Conservation (phyloP, 2,888 invertebrate genomes). For the Tenthredo livida region DNA sequence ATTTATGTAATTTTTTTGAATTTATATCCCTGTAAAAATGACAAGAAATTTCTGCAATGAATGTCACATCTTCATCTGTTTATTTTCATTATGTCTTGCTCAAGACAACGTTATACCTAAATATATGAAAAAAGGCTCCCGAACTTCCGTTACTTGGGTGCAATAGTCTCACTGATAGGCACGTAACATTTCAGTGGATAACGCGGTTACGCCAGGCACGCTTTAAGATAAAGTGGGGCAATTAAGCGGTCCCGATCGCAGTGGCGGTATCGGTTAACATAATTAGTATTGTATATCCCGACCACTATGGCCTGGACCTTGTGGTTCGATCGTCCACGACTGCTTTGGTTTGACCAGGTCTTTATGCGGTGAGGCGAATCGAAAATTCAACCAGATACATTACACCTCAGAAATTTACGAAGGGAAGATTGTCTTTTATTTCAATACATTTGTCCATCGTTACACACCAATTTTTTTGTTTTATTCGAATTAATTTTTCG, state of each 20-base stretch:
- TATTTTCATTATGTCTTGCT: not conserved
- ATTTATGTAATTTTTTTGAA: not conserved
- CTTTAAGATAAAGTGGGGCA: not conserved
- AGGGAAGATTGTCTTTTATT: no score
- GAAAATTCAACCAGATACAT: not conserved
- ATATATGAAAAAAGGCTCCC: not conserved
- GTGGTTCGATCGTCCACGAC: not conserved
- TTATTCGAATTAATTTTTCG: no score
- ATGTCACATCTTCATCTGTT: not conserved
- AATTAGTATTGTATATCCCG: not conserved
- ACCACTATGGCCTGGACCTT: not conserved
- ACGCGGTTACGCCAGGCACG: not conserved
- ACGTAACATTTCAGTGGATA: not conserved
- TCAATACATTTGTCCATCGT: no score
- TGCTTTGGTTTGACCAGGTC: no score
- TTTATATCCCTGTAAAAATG: not conserved
- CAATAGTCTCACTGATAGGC: not conserved
- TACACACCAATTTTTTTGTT: no score
- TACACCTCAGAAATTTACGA: no score
- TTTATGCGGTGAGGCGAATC: no score
- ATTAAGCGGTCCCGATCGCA: not conserved
- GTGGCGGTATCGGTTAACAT: conserved; percentile 3
- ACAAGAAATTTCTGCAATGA: not conserved
- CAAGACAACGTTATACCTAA: no score
- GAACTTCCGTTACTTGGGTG: not conserved